These are phyloP conservation scores for Yponomeuta cagnagella DNA, from an alignment of 2,888 invertebrate genomes.

Conservation along the genomic window DNA sequence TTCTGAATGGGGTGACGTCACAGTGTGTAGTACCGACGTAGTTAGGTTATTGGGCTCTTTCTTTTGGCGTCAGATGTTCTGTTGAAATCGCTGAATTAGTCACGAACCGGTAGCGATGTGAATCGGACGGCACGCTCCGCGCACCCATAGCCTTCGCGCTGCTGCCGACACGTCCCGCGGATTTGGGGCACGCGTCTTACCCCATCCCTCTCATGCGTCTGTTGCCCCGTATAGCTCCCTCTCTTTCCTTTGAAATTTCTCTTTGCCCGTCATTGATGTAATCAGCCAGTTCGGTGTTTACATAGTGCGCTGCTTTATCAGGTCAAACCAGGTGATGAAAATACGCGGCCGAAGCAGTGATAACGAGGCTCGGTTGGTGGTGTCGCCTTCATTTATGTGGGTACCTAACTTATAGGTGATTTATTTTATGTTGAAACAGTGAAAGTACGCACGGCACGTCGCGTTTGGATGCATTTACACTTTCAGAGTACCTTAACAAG, in stretches of 20 bases:
- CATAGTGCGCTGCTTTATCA: conserved; percentile 31
- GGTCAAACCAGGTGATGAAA: conserved; percentile 34
- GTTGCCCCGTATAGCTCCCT: conserved; percentile 27
- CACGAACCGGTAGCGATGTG: conserved; percentile 72
- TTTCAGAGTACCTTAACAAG: neutral
- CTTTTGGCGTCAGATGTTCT: conserved; percentile 58
- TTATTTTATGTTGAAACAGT: neutral
- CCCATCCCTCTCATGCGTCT: conserved; percentile 20
- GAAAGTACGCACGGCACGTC: neutral
- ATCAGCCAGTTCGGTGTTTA: conserved; percentile 60
- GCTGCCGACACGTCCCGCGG: conserved; percentile 44
- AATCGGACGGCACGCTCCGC: conserved; percentile 58
- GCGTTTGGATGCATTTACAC: neutral
- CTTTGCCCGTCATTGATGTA: conserved; percentile 46
- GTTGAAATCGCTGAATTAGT: conserved; percentile 54
- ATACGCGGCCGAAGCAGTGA: conserved; percentile 25
- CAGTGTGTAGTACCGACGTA: conserved; percentile 29
- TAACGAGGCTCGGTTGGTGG: conserved; percentile 17
- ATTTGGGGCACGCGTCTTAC: conserved; percentile 59
- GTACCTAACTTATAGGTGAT: conserved; percentile 14
- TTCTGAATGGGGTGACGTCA: conserved; percentile 70
- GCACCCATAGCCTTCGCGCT: conserved; percentile 45
- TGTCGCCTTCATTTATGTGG: conserved; percentile 18
- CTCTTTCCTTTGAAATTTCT: conserved; percentile 39
- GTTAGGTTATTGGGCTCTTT: conserved; percentile 59